Evolutionary conservation across 1,140 invertebrate genomes (phyloP).

Genomic region (Marisa cornuarietis): DNA sequence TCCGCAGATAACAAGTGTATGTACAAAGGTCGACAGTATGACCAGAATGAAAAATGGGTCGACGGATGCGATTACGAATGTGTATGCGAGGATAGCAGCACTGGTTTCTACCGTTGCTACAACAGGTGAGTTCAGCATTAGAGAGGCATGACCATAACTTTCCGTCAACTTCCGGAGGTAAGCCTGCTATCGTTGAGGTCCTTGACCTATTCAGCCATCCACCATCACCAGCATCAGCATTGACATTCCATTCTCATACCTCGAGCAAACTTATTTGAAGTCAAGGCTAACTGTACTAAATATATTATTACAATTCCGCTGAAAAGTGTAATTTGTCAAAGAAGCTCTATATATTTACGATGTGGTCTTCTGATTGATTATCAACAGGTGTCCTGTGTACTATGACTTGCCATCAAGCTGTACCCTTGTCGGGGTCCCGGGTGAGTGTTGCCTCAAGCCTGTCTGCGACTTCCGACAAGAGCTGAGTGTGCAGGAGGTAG

Average conservation of each 20-base stretch:
- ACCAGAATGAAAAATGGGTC: conserved; percentile 31
- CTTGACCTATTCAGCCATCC: too few species aligned
- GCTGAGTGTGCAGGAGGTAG: conserved; percentile 34
- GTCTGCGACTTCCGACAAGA: conserved; percentile 54
- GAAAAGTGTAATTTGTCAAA: neutral
- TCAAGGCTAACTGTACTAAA: neutral
- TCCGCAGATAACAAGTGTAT: conserved; percentile 28
- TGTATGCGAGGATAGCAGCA: conserved; percentile 29
- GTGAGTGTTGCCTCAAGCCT: conserved; percentile 50
- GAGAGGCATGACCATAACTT: neutral
- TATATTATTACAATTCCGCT: neutral
- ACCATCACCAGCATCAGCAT: too few species aligned
- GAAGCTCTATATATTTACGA: neutral
- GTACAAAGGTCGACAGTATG: conserved; percentile 34
- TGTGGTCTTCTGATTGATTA: too few species aligned
- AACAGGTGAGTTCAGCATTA: conserved; percentile 27
- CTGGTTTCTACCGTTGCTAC: conserved; percentile 31
- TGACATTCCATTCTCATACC: too few species aligned
- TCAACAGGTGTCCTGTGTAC: conserved; percentile 54
- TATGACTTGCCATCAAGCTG: conserved; percentile 54
- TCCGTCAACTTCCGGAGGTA: too few species aligned
- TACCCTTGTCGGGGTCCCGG: conserved; percentile 45
- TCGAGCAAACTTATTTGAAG: too few species aligned
- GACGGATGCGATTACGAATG: conserved; percentile 43
- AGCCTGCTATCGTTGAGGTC: too few species aligned